phyloP scores from a whole-genome alignment of 2,888 invertebrate species.

The Acanthoscelides obtectus region DNA sequence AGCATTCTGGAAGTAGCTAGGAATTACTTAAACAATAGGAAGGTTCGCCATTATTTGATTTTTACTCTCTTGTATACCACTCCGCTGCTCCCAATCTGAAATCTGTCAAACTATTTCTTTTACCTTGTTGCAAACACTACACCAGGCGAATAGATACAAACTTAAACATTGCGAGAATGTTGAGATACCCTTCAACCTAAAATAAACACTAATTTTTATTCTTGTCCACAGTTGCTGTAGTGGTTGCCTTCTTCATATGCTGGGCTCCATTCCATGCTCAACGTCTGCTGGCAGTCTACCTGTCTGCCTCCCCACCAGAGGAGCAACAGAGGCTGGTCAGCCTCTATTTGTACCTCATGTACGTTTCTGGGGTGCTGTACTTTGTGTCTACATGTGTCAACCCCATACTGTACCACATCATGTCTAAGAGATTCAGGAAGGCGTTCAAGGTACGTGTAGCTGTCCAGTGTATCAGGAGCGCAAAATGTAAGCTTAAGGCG shows the following conservation, averaged over 20 bases:
- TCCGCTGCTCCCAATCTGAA: too few species aligned
- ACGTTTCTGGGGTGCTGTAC: constrained; percentile 84
- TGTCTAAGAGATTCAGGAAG: constrained; percentile 90
- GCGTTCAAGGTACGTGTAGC: constrained; percentile 85
- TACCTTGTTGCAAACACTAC: too few species aligned
- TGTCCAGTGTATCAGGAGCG: too few species aligned
- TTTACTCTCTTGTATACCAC: too few species aligned
- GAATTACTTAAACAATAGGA: too few species aligned
- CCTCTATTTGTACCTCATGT: constrained; percentile 65
- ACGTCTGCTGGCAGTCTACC: constrained; percentile 74
- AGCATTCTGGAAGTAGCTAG: too few species aligned
- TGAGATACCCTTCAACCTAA: too few species aligned
- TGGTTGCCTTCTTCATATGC: constrained; percentile 85
- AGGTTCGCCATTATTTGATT: too few species aligned
- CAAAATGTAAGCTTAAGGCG: too few species aligned
- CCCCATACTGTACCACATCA: constrained; percentile 88
- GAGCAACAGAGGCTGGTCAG: constrained; percentile 38
- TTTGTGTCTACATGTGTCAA: constrained; percentile 91
- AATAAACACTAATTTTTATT: not conserved
- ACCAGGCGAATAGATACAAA: too few species aligned
- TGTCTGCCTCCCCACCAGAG: constrained; percentile 46
- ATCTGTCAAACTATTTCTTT: too few species aligned
- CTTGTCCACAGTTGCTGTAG: constrained; percentile 62
- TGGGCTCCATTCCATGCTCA: constrained; percentile 95
- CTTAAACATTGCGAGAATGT: too few species aligned